Evolutionary conservation across 2,888 invertebrate genomes (phyloP), one percentile per base, ranked within the genome.

Genomic region (Philopedon plagiatum): DNA sequence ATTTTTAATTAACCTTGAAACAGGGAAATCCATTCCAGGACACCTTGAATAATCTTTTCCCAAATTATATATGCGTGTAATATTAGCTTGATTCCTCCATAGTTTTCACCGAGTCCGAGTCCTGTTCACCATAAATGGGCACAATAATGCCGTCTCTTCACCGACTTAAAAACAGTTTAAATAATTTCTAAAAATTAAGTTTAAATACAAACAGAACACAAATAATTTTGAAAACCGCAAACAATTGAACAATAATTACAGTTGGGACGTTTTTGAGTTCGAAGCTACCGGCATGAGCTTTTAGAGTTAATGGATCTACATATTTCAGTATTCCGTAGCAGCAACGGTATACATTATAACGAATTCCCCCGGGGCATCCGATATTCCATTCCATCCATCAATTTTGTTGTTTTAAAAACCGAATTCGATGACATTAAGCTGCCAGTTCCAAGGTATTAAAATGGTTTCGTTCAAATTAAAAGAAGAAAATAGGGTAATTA

Each of bases 231-330:
- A 13, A 57, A 66, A 58, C 58, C 66, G 44, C 58, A 46, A 63
- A 51, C 49, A 63, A 51, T 63, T 39, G 37, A 49, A 32, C 39
- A 51, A 51, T 63, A 51, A 51, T 63, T 63, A 11, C 34, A 61
- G 13, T 29, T 8, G 26, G 15, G 26, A 29, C 15, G n/a, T 37
- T 26, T 34, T 63, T 51, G 49, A 34, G 11, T 46, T 1, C 9
- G 49, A n/a, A n/a, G 15, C 2, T 41, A 13, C 18, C 26, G 57
- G 66, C 32, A 57, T 37, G 8, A 67, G 78, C 77, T 79, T 77
- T 78, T 75, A 79, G 75, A 78, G 75, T 78, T 80, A 81, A 81
- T 81, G 80, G 79, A 80, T 80, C 76, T 79, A 78, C 80, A 81
- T 80, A 80, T 80, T 81, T 80, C 78, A 80, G 78, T 78, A 79